Percentiles rank a stretch among this genome's conserved stretches.
phyloP scores from a whole-genome alignment of 2,797 vertebrate species.

The Pseudocheirus occidentalis region DNA sequence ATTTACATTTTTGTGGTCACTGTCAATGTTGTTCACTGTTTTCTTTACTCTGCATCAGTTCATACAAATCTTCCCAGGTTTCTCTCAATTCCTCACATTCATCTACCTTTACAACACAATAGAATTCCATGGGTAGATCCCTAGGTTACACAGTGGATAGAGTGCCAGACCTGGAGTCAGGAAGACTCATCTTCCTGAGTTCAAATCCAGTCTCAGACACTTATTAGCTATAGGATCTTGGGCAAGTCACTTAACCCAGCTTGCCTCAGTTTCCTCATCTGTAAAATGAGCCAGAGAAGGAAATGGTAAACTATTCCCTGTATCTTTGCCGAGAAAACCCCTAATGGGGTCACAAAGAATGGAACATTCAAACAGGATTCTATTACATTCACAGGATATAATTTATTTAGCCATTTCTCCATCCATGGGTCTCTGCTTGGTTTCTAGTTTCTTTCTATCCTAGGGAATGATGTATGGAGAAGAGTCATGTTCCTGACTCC shows the following conservation, averaged over 20 bases:
- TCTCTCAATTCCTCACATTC: background rate
- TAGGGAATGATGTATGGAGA: background rate
- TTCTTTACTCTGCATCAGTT: background rate
- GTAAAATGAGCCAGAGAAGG: background rate
- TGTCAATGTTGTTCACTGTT: background rate
- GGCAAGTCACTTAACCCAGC: background rate
- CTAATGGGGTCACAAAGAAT: background rate
- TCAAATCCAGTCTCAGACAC: constrained; percentile 12
- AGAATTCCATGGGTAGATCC: background rate
- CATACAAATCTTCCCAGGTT: background rate
- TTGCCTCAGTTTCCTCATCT: background rate
- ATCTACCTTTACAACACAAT: background rate
- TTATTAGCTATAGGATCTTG: constrained; percentile 9
- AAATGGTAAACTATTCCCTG: background rate
- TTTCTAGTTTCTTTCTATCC: background rate
- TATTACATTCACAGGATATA: background rate
- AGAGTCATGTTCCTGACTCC: background rate
- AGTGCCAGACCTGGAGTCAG: background rate
- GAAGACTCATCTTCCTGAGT: background rate
- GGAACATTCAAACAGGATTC: background rate
- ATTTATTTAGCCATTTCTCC: background rate
- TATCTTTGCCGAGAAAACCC: background rate
- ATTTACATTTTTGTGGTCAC: background rate
- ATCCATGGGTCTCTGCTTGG: background rate
- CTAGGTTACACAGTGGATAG: background rate